Percentiles rank a stretch among this genome's conserved stretches.
These are phyloP conservation scores for Chrysochloris asiatica DNA, from an alignment of 2,113 vertebrate genomes.

Conservation along the genomic window DNA sequence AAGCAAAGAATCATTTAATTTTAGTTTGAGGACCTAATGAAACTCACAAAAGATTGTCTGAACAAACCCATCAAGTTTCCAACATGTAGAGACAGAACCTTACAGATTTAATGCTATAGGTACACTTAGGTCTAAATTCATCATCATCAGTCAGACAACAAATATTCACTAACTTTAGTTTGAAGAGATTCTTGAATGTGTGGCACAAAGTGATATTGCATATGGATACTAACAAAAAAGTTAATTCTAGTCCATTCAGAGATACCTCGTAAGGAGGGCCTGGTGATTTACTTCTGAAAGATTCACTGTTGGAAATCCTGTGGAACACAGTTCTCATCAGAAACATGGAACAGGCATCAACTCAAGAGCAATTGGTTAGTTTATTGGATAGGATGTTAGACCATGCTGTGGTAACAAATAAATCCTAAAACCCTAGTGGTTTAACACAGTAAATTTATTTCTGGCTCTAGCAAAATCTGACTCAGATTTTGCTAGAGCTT, in stretches of 20 bases:
- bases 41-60: neutral
- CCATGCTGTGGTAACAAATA: neutral
- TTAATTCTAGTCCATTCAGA: neutral
- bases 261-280: neutral
- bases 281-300: neutral
- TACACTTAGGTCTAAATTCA: neutral
- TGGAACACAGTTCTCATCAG: neutral
- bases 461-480: neutral
- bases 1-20: slow-evolving; percentile 16
- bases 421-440: neutral
- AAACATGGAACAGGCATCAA: neutral
- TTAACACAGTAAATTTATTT: neutral
- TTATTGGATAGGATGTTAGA: neutral
- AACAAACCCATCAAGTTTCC: neutral
- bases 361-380: neutral
- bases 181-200: neutral
- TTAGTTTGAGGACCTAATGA: slow-evolving; percentile 6
- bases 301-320: neutral
- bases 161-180: neutral
- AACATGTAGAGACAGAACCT: neutral
- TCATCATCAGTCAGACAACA: slow-evolving; percentile 8
- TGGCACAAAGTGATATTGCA: neutral
- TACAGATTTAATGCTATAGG: neutral
- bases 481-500: too few relatives aligned
- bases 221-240: neutral